Conservation (phyloP, 2,113 vertebrate genomes). For the Narcine bancroftii region DNA sequence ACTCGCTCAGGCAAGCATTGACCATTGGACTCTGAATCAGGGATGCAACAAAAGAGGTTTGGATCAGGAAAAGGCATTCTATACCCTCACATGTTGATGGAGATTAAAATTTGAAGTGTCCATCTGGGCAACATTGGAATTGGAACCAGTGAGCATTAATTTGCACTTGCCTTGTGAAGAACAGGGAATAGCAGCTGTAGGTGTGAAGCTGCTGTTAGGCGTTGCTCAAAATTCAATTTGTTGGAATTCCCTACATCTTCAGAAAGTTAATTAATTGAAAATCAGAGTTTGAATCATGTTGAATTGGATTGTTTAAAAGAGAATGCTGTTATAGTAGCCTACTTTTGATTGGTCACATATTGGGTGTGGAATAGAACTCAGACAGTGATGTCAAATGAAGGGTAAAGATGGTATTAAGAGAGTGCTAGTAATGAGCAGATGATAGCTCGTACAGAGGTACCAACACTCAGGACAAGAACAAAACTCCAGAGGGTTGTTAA, state of each 20-base stretch:
- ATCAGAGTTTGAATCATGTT: not conserved
- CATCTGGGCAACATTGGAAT: not conserved
- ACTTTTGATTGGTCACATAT: not conserved
- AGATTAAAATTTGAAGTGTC: not conserved
- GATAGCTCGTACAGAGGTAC: no score
- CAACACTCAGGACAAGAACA: no score
- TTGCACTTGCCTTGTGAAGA: not conserved
- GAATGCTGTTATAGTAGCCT: not conserved
- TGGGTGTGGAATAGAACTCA: not conserved
- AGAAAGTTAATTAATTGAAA: not conserved
- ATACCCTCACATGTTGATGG: no score
- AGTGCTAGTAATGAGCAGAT: not conserved
- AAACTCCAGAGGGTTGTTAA: no score
- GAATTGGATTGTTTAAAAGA: not conserved
- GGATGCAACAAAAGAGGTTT: not conserved
- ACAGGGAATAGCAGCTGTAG: not conserved
- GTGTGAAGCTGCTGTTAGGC: not conserved
- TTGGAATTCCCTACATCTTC: not conserved
- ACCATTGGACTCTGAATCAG: not conserved
- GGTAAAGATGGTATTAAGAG: not conserved
- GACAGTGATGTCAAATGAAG: not conserved
- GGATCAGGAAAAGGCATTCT: not conserved
- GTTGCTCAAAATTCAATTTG: not conserved
- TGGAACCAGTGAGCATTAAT: not conserved
- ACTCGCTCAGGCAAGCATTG: not conserved